Base-by-base conservation (phyloP, 2,888 invertebrate genomes). In the Zygaena filipendulae region DNA sequence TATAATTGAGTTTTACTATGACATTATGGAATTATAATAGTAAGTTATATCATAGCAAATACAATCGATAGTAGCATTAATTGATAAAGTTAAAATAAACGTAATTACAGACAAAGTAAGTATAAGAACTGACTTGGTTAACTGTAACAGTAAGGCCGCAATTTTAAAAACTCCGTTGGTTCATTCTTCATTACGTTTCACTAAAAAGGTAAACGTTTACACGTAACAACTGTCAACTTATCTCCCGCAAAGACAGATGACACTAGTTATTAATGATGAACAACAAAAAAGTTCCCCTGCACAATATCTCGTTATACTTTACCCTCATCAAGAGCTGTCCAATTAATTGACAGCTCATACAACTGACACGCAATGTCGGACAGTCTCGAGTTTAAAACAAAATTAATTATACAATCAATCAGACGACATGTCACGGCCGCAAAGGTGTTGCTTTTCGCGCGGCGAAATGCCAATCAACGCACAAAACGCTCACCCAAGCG, bases 381-480 rank as follows among this genome's bases (percentile, higher is more conserved):
- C 53, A 56, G 57, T 63, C 66, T 64, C n/a, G 58, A 68, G 67
- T 67, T 67, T 63, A 60, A 68, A 70, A 69, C 58, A 59, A 66
- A 75, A 75, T 75, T 75, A 75, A 75, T 74, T 72, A 74, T 72
- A 69, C 72, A 74, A 74, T 75, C 72, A 74, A 72, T 72, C 71
- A 64, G 57, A 56, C 48, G 63, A 63, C 63, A 59, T 64, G 71
- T 68, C 74, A 68, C 43, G 70, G 69, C 59, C 70, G 59, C 52
- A 52, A 59, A 71, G 71, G 72, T 75, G 75, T 71, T 69, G 63
- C 69, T 68, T 71, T 72, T 74, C 67, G 72, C 74, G 61, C 71
- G 60, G 66, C 61, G 53, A 64, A 69, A 67, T 69, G 72, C 64
- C 72, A 72, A 69, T 72, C 72, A 69, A 64, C 58, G 59, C 52